Percentiles rank a stretch among this genome's conserved stretches.
These are phyloP conservation scores for Blastobasis adustella DNA, from an alignment of 2,888 invertebrate genomes.

Conservation along the genomic window DNA sequence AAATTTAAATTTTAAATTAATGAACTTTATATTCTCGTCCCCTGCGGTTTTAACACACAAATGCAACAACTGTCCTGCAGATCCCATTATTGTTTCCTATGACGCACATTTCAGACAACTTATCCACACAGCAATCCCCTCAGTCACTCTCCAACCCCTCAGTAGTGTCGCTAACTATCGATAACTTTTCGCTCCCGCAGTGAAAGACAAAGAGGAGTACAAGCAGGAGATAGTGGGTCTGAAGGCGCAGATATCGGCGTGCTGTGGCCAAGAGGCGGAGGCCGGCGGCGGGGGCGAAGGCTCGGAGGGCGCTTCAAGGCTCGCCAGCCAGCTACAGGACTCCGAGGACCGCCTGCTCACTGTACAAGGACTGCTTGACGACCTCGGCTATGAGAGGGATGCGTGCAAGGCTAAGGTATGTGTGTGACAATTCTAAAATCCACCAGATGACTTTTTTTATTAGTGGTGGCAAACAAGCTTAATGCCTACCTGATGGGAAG, in stretches of 20 bases:
- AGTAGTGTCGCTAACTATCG: neutral
- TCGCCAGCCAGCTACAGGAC: constrained; percentile 63
- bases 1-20: no score
- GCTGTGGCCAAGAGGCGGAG: constrained; percentile 42
- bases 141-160: neutral
- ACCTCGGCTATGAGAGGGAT: constrained; percentile 68
- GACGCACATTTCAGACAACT: no score
- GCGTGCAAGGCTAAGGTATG: constrained; percentile 54
- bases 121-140: no score
- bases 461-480: no score
- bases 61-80: no score
- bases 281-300: constrained; percentile 19
- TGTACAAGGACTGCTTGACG: constrained; percentile 67
- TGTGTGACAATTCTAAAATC: neutral
- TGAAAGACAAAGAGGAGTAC: constrained; percentile 56
- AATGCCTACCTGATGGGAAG: no score
- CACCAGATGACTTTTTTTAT: no score
- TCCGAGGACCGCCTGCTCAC: constrained; percentile 68
- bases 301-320: constrained; percentile 28
- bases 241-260: constrained; percentile 51
- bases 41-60: no score
- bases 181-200: constrained; percentile 26
- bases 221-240: constrained; percentile 51
- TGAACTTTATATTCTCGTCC: no score
- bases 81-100: no score